Conservation (phyloP, 1,140 invertebrate species). For the Zeugodacus cucurbitae region DNA sequence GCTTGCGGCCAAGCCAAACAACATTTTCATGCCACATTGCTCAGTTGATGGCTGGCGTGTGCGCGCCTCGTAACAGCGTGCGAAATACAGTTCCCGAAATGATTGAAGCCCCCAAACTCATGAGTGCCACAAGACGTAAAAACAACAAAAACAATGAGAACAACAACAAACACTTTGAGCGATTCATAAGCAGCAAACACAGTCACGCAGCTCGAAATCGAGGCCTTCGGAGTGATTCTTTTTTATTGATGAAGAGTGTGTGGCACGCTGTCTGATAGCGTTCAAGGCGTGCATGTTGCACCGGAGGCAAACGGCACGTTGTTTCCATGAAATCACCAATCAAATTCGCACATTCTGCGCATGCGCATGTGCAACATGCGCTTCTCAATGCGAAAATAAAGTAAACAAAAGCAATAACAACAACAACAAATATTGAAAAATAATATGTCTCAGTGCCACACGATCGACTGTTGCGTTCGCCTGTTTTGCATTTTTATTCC, state of each 20-base stretch:
- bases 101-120: neutral
- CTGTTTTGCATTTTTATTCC: constrained; percentile 2
- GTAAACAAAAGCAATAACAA: neutral
- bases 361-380: constrained; percentile 35
- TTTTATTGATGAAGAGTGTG: too few relatives aligned
- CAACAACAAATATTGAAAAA: neutral
- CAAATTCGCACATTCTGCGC: constrained; percentile 36
- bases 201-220: constrained; percentile 12
- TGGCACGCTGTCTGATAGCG: neutral
- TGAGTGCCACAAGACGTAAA: neutral
- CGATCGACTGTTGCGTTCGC: neutral
- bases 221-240: too few relatives aligned
- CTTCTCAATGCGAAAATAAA: neutral
- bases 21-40: neutral
- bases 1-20: neutral
- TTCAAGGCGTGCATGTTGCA: neutral
- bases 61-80: neutral
- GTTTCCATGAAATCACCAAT: constrained; percentile 35
- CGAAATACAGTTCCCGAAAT: neutral
- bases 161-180: neutral
- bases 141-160: neutral
- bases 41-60: neutral
- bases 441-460: neutral
- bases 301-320: neutral
- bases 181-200: neutral